Evolutionary conservation across 2,888 invertebrate genomes (phyloP).

Genomic region (Dilophus febrilis): DNA sequence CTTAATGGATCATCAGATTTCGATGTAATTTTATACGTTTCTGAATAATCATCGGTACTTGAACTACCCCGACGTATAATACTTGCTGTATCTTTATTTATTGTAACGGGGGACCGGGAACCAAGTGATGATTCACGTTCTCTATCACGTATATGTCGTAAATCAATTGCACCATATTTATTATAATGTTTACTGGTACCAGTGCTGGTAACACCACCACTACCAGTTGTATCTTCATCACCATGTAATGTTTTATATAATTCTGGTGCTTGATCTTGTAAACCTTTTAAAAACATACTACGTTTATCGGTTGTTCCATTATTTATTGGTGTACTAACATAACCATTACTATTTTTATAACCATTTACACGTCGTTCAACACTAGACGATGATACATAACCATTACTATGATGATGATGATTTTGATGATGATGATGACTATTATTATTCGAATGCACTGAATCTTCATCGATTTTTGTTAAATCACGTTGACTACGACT

Average conservation of each 20-base stretch:
- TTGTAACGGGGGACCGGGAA: conserved; percentile 25
- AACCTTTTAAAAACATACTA: conserved; percentile 48
- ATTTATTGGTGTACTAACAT: too few relatives aligned
- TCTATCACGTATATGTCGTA: conserved; percentile 23
- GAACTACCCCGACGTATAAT: conserved; percentile 44
- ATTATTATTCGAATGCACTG: conserved; percentile 8
- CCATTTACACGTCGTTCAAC: too few relatives aligned
- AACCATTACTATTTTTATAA: neutral
- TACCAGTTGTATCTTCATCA: conserved; percentile 34
- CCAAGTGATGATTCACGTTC: conserved; percentile 20
- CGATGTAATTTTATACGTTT: conserved; percentile 51
- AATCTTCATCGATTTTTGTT: conserved; percentile 36
- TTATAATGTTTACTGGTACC: conserved; percentile 29
- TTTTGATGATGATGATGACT: conserved; percentile 5
- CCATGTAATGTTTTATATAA: conserved; percentile 52
- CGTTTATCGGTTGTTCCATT: conserved; percentile 41
- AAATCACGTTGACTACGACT: conserved; percentile 69
- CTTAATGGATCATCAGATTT: conserved; percentile 46
- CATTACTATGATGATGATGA: conserved; percentile 3
- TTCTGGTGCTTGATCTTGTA: conserved; percentile 53
- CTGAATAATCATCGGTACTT: conserved; percentile 52
- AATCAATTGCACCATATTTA: conserved; percentile 26
- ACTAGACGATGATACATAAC: conserved; percentile 11
- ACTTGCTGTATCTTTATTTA: conserved; percentile 28
- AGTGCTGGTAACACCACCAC: conserved; percentile 22